Conservation (phyloP, 2,888 invertebrate species). For the Cantharis nigra region DNA sequence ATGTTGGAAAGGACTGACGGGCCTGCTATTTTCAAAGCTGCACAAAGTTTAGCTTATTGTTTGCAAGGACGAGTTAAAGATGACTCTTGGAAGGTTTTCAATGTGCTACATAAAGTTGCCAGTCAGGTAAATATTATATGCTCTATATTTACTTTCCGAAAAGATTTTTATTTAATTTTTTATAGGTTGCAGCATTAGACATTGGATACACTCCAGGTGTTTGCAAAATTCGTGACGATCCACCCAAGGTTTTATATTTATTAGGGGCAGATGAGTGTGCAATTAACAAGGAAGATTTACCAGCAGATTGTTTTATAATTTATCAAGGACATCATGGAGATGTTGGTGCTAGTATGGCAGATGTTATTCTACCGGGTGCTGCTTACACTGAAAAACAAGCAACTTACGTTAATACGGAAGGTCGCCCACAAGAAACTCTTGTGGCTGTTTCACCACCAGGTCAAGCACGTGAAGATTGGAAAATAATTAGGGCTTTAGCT, state of each 20-base stretch:
- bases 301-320: conserved; percentile 81
- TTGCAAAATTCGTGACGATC: conserved; percentile 61
- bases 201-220: conserved; percentile 86
- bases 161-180: not conserved
- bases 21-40: conserved; percentile 73
- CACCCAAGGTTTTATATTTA: conserved; percentile 82
- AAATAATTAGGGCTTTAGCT: conserved; percentile 94
- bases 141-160: not conserved
- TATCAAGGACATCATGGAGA: conserved; percentile 98
- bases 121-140: conserved; percentile 62
- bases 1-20: conserved; percentile 80
- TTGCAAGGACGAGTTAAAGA: conserved; percentile 62
- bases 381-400: conserved; percentile 98
- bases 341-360: conserved; percentile 88
- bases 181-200: conserved; percentile 87
- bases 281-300: conserved; percentile 76
- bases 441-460: conserved; percentile 91
- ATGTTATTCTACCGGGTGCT: conserved; percentile 91
- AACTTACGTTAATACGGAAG: conserved; percentile 98
- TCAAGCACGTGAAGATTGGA: conserved; percentile 96
- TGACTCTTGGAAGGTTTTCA: conserved; percentile 76
- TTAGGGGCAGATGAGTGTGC: conserved; percentile 92
- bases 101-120: conserved; percentile 91
- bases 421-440: conserved; percentile 89
- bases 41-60: conserved; percentile 71